Conservation (phyloP, 2,113 vertebrate species). For the Lucifuga dentata region DNA sequence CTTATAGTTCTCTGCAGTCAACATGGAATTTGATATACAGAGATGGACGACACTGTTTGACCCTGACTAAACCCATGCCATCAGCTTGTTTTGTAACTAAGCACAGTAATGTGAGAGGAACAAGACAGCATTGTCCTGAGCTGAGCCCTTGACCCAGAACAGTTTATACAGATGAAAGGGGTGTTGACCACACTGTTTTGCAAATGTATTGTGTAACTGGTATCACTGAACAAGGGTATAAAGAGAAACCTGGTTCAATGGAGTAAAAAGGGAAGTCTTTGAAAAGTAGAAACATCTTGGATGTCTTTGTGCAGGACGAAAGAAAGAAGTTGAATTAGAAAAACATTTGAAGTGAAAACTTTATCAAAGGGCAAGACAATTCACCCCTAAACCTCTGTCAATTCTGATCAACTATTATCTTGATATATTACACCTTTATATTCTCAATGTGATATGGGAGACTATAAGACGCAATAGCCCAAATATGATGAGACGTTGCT, state of each 20-base stretch:
- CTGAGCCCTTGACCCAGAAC: constrained; percentile 72
- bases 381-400: neutral
- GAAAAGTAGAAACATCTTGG: neutral
- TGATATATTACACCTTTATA: constrained; percentile 2
- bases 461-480: neutral
- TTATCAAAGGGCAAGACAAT: neutral
- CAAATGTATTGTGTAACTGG: constrained; percentile 37
- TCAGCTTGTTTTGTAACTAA: constrained; percentile 78
- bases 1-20: constrained; percentile 62
- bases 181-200: constrained; percentile 47
- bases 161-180: constrained; percentile 33
- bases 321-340: constrained; percentile 2
- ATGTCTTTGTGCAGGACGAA: neutral
- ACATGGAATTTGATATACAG: constrained; percentile 71
- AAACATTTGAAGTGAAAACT: neutral
- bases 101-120: constrained; percentile 78
- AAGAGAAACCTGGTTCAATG: constrained; percentile 2
- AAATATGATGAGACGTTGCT: neutral
- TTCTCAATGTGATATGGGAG: neutral
- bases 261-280: neutral
- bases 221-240: constrained; percentile 14
- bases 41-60: constrained; percentile 59
- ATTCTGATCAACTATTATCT: neutral
- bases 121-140: constrained; percentile 70
- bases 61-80: constrained; percentile 68